Conservation (phyloP, 2,797 vertebrate species). For the Danionella dracula region DNA sequence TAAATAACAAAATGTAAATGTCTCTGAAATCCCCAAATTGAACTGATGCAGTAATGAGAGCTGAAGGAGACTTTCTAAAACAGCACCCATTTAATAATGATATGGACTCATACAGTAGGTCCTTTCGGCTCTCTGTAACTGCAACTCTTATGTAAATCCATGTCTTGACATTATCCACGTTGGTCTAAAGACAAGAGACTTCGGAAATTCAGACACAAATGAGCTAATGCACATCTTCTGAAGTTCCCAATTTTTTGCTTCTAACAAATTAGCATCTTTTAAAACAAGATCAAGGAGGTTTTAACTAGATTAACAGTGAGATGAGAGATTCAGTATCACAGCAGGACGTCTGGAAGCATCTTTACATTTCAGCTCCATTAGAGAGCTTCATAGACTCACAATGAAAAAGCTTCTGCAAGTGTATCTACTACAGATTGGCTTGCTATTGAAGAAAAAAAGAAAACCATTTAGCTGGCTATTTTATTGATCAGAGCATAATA, state of each 20-base stretch:
- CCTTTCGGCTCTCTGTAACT: no score
- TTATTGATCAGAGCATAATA: background rate
- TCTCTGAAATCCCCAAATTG: no score
- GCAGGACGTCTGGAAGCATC: background rate
- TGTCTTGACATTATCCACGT: no score
- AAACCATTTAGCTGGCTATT: background rate
- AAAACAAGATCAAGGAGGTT: constrained; percentile 31
- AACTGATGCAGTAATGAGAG: no score
- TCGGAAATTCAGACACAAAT: background rate
- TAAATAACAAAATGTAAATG: no score
- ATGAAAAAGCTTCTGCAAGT: background rate
- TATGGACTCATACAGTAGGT: no score
- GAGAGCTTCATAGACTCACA: background rate
- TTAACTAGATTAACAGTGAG: constrained; percentile 19
- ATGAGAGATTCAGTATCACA: background rate
- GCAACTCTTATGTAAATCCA: no score
- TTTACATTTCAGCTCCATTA: background rate
- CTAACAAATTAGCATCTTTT: constrained; percentile 25
- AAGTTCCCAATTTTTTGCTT: background rate
- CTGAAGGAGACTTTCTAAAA: no score
- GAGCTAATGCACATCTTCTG: background rate
- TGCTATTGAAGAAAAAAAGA: no score
- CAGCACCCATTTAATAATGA: no score
- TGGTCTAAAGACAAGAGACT: background rate
- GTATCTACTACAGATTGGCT: no score